A percentile compares a stretch with the other conserved stretches of the same genome.
phyloP scores from a whole-genome alignment of 1,140 invertebrate genomes.

The Drosophila baimaii region DNA sequence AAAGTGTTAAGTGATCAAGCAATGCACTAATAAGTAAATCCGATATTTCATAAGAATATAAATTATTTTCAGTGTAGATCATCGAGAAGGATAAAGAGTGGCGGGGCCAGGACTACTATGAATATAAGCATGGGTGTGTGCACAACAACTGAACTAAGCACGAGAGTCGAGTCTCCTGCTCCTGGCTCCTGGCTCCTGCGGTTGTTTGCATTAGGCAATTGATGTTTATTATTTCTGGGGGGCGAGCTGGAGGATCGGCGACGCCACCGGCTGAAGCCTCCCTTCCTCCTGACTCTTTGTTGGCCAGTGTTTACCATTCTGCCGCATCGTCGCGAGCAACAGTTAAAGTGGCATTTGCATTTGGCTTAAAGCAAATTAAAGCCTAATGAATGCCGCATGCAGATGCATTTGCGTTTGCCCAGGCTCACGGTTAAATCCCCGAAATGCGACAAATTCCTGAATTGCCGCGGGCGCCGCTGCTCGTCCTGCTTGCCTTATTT shows the following conservation, averaged over 20 bases:
- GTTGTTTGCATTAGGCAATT: conserved; percentile 72
- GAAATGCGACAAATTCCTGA: conserved; percentile 45
- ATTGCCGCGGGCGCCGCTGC: conserved; percentile 13
- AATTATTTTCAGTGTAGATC: background rate
- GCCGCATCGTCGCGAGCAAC: conserved; percentile 19
- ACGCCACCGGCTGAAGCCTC: conserved; percentile 3
- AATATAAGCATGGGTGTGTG: conserved; percentile 39
- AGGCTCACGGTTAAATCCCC: conserved; percentile 35
- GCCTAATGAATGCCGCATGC: conserved; percentile 30
- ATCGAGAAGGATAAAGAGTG: background rate
- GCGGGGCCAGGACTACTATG: conserved; percentile 13
- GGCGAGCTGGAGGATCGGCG: conserved; percentile 30
- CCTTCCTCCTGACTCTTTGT: conserved; percentile 3
- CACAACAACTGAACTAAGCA: conserved; percentile 39
- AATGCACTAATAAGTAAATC: background rate
- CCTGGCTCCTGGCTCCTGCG: conserved; percentile 23
- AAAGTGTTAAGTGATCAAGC: too few species aligned
- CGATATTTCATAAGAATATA: background rate
- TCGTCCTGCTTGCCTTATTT: conserved; percentile 41
- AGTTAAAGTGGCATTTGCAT: conserved; percentile 34
- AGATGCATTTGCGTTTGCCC: conserved; percentile 18
- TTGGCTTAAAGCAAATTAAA: conserved; percentile 40
- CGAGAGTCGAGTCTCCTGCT: conserved; percentile 23
- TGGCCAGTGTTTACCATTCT: conserved; percentile 34
- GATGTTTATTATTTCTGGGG: conserved; percentile 62